Percentiles rank a stretch among this genome's conserved stretches.
Conservation (phyloP, 2,113 vertebrate genomes). For the Petroica traversi region DNA sequence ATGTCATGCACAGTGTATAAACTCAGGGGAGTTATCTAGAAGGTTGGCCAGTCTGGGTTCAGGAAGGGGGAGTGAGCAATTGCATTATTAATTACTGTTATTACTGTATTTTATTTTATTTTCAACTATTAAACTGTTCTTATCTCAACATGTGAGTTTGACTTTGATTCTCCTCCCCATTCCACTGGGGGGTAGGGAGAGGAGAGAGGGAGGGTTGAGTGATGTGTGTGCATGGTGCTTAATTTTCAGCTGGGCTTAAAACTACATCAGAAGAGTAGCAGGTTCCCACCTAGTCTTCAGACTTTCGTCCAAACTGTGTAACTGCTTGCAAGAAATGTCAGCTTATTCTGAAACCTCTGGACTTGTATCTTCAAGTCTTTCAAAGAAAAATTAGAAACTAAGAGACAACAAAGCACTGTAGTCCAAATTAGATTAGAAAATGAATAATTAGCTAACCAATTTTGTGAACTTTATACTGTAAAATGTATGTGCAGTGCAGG, state of each 20-base stretch:
- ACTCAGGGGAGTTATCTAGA: not conserved
- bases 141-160: not conserved
- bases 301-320: not conserved
- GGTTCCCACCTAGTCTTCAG: not conserved
- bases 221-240: not conserved
- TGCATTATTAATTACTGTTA: not conserved
- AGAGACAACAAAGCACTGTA: not conserved
- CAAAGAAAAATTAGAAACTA: not conserved
- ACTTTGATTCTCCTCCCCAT: not conserved
- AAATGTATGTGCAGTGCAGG: too few relatives aligned
- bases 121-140: not conserved
- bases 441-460: not conserved
- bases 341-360: not conserved
- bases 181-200: not conserved
- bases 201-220: not conserved
- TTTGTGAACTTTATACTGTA: not conserved
- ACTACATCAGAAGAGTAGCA: not conserved
- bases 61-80: not conserved
- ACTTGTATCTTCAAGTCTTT: not conserved
- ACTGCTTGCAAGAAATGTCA: not conserved
- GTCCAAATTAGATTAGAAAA: not conserved
- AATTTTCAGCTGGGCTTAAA: not conserved
- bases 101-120: not conserved
- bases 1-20: not conserved
- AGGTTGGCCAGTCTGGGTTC: too few relatives aligned